Evolutionary conservation across 2,888 invertebrate genomes (phyloP).

Genomic region (Polylopha cassiicola): DNA sequence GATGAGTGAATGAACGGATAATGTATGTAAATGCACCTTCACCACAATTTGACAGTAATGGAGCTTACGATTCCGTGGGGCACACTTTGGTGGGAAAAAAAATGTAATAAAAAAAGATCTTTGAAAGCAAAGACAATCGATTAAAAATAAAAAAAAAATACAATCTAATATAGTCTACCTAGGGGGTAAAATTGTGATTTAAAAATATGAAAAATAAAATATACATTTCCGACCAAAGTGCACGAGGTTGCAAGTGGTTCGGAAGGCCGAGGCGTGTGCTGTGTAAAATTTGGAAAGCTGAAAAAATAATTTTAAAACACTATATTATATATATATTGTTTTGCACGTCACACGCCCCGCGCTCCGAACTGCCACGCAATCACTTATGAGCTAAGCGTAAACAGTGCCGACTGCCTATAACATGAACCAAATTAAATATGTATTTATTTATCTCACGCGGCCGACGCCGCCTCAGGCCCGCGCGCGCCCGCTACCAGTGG

Average conservation of each 20-base stretch:
- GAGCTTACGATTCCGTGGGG: conserved; percentile 32
- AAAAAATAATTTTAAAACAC: too few relatives aligned
- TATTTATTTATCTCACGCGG: conserved; percentile 27
- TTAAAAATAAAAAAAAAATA: too few relatives aligned
- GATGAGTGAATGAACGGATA: conserved; percentile 24
- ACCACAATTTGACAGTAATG: conserved; percentile 42
- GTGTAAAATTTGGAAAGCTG: too few relatives aligned
- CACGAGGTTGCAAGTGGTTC: too few relatives aligned
- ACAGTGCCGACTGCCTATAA: conserved; percentile 34
- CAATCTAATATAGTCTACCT: too few relatives aligned
- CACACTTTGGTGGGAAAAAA: conserved; percentile 28
- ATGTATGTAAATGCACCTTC: conserved; percentile 65
- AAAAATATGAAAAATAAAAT: too few relatives aligned
- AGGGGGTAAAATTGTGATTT: too few relatives aligned
- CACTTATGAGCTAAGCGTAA: conserved; percentile 32
- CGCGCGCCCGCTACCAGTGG: conserved; percentile 39
- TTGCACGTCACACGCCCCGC: conserved; percentile 2
- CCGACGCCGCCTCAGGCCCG: conserved; percentile 25
- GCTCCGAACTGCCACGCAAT: background rate
- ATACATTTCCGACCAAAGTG: too few relatives aligned
- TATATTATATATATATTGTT: too few relatives aligned
- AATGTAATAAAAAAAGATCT: conserved; percentile 15
- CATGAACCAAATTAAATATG: conserved; percentile 48
- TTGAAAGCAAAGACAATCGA: too few relatives aligned
- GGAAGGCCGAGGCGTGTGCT: too few relatives aligned